Conservation (phyloP, 1,140 invertebrate species). For the Cydia strobilella region DNA sequence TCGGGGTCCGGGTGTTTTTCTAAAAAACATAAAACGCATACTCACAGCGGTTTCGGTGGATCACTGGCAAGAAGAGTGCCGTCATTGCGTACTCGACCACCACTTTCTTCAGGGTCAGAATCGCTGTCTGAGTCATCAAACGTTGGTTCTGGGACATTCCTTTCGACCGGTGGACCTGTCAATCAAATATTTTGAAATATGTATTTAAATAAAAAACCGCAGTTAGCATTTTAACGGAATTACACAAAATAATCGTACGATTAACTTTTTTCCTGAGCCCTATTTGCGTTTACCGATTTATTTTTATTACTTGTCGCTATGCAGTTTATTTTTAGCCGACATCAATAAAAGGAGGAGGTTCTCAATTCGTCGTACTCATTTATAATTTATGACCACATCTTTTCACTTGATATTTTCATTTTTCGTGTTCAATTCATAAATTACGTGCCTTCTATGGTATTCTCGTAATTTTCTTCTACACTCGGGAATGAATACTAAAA, state of each 20-base stretch:
- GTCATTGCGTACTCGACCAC: slow-evolving; percentile 88
- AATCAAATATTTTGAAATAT: slow-evolving; percentile 6
- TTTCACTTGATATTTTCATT: too few species aligned
- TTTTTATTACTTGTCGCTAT: too few species aligned
- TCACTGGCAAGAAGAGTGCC: slow-evolving; percentile 97
- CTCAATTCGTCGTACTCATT: too few species aligned
- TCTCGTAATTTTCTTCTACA: too few species aligned
- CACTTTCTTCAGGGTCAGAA: slow-evolving; percentile 84
- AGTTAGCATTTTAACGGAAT: neutral
- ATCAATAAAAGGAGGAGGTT: too few species aligned
- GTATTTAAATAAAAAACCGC: neutral
- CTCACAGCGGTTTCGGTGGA: slow-evolving; percentile 97
- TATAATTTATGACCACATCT: too few species aligned
- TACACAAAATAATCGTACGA: slow-evolving; percentile 12
- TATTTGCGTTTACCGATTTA: too few species aligned
- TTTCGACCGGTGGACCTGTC: slow-evolving; percentile 70
- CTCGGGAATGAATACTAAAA: too few species aligned
- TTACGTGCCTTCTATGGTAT: too few species aligned
- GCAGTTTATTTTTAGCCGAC: too few species aligned
- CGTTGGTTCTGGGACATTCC: slow-evolving; percentile 79
- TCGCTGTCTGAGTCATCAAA: slow-evolving; percentile 85
- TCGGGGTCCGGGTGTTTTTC: neutral
- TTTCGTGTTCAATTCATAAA: too few species aligned
- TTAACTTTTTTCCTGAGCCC: too few species aligned
- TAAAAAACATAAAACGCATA: neutral